phyloP scores from a whole-genome alignment of 2,888 invertebrate genomes.

The Ditula angustiorana region DNA sequence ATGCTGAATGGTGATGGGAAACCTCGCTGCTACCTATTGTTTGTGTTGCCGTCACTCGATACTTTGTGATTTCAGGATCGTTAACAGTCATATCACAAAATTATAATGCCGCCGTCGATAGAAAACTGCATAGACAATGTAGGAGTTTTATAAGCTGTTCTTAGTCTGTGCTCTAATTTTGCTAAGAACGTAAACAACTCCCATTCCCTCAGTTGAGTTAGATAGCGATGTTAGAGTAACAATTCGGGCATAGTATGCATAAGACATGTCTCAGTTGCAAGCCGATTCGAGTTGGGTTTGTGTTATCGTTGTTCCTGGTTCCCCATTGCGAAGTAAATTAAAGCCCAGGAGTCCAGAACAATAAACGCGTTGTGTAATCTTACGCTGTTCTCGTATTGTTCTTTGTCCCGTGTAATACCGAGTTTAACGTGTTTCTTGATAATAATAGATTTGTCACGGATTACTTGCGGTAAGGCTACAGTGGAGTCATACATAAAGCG shows the following conservation, averaged over 20 bases:
- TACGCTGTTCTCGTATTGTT: conserved; percentile 35
- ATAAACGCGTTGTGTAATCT: conserved; percentile 37
- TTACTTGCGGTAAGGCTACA: conserved; percentile 17
- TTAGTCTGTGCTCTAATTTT: neutral
- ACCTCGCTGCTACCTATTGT: conserved; percentile 33
- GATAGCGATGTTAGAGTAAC: neutral
- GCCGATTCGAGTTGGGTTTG: conserved; percentile 12
- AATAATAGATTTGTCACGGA: conserved; percentile 41
- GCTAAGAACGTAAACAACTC: neutral
- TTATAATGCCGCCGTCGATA: conserved; percentile 4
- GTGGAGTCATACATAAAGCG: neutral
- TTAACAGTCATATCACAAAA: neutral
- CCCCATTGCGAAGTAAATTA: conserved; percentile 31
- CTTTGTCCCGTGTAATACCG: conserved; percentile 37
- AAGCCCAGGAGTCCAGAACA: conserved; percentile 38
- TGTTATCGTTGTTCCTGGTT: conserved; percentile 26
- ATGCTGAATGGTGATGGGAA: conserved; percentile 51
- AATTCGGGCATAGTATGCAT: conserved; percentile 14
- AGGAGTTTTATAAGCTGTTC: neutral
- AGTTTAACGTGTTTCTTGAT: conserved; percentile 38
- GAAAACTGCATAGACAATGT: conserved; percentile 18
- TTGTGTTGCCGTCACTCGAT: conserved; percentile 7
- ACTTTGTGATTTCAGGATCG: conserved; percentile 14
- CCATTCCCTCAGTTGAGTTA: conserved; percentile 7
- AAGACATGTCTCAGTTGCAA: conserved; percentile 33